Percentiles rank a stretch among this genome's conserved stretches.
Conservation (phyloP, 2,888 invertebrate genomes). For the Heteropelma amictum region DNA sequence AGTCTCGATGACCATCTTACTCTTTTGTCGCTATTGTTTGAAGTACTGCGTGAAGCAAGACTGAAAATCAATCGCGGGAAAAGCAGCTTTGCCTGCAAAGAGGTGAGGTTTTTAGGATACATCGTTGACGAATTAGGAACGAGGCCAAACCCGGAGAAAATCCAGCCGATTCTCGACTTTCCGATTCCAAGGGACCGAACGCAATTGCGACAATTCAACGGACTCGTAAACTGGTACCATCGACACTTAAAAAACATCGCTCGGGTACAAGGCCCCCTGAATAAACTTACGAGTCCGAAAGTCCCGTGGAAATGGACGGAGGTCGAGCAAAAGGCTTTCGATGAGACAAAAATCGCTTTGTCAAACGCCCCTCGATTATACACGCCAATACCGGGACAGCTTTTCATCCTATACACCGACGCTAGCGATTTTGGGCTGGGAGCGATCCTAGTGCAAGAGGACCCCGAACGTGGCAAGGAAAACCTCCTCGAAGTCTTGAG, state of each 20-base stretch:
- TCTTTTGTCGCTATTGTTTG: conserved; percentile 20
- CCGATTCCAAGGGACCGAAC: conserved; percentile 16
- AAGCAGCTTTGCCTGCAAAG: conserved; percentile 32
- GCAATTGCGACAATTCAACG: conserved; percentile 5
- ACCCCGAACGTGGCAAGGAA: background rate
- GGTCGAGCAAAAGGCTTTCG: conserved; percentile 32
- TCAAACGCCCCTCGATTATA: conserved; percentile 18
- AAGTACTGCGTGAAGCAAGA: conserved; percentile 33
- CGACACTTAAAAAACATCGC: conserved; percentile 38
- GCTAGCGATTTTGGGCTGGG: background rate
- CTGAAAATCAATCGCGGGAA: conserved; percentile 36
- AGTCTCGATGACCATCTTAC: conserved; percentile 21
- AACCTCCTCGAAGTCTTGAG: background rate
- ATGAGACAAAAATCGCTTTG: conserved; percentile 18
- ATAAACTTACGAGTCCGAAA: conserved; percentile 30
- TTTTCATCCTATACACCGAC: background rate
- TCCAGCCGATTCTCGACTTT: conserved; percentile 19
- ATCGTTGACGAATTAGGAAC: conserved; percentile 27
- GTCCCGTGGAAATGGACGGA: conserved; percentile 47
- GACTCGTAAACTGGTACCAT: conserved; percentile 50
- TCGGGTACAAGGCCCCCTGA: conserved; percentile 36
- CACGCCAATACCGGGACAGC: conserved; percentile 27
- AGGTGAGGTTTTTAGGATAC: conserved; percentile 43
- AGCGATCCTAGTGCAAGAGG: background rate
- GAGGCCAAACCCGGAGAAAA: conserved; percentile 41